A percentile compares a stretch with the other conserved stretches of the same genome.
Conservation (phyloP, 2,113 vertebrate genomes). For the Chloropsis hardwickii region DNA sequence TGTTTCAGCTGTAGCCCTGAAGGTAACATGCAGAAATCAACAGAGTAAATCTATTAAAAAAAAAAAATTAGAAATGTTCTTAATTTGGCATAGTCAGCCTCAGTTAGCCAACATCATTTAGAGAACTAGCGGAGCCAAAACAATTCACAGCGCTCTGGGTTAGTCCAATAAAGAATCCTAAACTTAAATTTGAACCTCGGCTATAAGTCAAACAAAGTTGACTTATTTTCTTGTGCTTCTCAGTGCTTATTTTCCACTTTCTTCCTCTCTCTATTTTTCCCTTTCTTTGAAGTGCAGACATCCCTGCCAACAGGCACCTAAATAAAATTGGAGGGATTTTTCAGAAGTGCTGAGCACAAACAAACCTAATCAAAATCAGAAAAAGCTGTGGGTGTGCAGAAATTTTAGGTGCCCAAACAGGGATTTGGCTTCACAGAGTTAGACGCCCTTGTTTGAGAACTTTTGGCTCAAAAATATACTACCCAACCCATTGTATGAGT, state of each 20-base stretch:
- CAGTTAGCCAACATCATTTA: neutral
- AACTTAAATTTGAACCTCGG: slow-evolving; percentile 11
- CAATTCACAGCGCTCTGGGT: neutral
- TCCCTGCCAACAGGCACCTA: slow-evolving; percentile 26
- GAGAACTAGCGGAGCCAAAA: neutral
- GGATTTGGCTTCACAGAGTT: slow-evolving; percentile 13
- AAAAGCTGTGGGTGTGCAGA: slow-evolving; percentile 38
- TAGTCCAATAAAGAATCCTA: neutral
- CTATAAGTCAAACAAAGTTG: slow-evolving; percentile 12
- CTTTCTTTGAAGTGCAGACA: neutral
- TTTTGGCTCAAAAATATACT: slow-evolving; percentile 19
- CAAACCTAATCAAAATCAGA: slow-evolving; percentile 49
- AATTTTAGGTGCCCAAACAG: slow-evolving; percentile 42
- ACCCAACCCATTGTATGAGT: slow-evolving; percentile 1
- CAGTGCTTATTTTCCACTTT: slow-evolving; percentile 38
- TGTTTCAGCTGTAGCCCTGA: neutral
- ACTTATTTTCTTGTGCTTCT: no score
- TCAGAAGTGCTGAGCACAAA: slow-evolving; percentile 24
- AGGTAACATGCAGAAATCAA: neutral
- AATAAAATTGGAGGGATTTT: slow-evolving; percentile 23
- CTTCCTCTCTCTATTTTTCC: neutral
- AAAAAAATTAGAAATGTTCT: neutral
- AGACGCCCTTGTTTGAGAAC: slow-evolving; percentile 12
- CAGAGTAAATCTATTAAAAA: neutral
- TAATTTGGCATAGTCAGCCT: neutral